Conservation (phyloP, 1,140 invertebrate genomes). For the Solen grandis region DNA sequence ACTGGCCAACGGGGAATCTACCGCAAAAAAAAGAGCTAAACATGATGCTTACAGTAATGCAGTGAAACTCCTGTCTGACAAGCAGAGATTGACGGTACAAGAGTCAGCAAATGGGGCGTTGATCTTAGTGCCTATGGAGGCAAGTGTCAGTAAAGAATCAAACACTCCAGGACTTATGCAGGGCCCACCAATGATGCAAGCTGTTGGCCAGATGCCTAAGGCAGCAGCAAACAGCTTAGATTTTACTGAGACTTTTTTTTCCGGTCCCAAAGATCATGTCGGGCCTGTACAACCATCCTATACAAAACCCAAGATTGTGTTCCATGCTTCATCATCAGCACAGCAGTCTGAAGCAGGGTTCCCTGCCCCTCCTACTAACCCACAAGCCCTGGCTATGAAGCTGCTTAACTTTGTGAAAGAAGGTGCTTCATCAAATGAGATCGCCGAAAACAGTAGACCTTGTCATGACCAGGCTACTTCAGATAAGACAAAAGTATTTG, state of each 20-base stretch:
- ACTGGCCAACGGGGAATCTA: conserved; percentile 54
- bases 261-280: too few relatives aligned
- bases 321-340: conserved; percentile 29
- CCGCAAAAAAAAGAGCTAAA: conserved; percentile 69
- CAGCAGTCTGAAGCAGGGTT: conserved; percentile 18
- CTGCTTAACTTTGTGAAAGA: conserved; percentile 47
- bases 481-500: too few relatives aligned
- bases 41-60: conserved; percentile 69
- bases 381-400: conserved; percentile 38
- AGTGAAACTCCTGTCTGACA: conserved; percentile 59
- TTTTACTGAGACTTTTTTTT: too few relatives aligned
- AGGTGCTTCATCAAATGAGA: too few relatives aligned
- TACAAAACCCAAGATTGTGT: conserved; percentile 61
- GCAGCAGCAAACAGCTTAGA: not conserved
- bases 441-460: too few relatives aligned
- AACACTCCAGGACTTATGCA: too few relatives aligned
- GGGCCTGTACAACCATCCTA: conserved; percentile 1
- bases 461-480: too few relatives aligned
- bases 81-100: conserved; percentile 60
- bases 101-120: conserved; percentile 43
- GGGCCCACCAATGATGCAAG: not conserved
- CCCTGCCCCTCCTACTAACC: not conserved
- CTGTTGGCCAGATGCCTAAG: not conserved
- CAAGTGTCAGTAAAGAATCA: too few relatives aligned
- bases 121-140: not conserved